Percentiles rank a stretch among this genome's conserved stretches.
These are phyloP conservation scores for Rousettus leschenaultii DNA, from an alignment of 2,113 vertebrate genomes.

Conservation along the genomic window DNA sequence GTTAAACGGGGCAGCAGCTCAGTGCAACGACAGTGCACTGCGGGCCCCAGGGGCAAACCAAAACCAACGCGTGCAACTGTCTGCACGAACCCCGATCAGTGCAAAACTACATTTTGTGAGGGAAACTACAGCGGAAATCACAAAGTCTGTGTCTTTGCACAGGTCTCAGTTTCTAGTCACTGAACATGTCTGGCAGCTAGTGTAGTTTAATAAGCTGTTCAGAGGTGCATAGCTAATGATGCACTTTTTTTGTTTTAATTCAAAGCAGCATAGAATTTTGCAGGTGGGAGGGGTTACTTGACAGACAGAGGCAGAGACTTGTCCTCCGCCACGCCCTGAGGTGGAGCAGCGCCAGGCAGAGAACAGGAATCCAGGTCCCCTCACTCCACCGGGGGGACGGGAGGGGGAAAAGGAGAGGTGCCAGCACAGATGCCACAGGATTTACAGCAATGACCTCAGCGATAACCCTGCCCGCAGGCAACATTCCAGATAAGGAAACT, in stretches of 20 bases:
- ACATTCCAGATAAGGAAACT: neutral
- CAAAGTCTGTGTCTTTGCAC: neutral
- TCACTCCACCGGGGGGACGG: neutral
- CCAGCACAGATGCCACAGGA: neutral
- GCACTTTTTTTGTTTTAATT: neutral
- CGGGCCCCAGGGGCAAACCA: neutral
- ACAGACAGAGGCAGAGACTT: neutral
- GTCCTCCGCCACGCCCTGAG: neutral
- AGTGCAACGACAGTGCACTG: neutral
- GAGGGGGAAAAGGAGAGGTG: neutral
- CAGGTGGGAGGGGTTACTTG: neutral
- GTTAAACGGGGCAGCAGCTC: neutral
- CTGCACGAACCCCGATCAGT: neutral
- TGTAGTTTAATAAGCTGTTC: neutral
- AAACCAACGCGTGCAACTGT: neutral
- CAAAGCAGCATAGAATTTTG: neutral
- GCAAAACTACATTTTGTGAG: neutral
- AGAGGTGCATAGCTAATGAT: neutral
- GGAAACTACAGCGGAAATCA: neutral
- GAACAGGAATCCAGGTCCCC: neutral
- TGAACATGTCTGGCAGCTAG: neutral
- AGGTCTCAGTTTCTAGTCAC: neutral
- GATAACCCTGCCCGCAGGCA: neutral
- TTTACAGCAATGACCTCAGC: rapidly evolving
- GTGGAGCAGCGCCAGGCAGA: neutral